A percentile compares a stretch with the other conserved stretches of the same genome.
These are phyloP conservation scores for Schizaphis graminum DNA, from an alignment of 2,888 invertebrate genomes.

Conservation along the genomic window DNA sequence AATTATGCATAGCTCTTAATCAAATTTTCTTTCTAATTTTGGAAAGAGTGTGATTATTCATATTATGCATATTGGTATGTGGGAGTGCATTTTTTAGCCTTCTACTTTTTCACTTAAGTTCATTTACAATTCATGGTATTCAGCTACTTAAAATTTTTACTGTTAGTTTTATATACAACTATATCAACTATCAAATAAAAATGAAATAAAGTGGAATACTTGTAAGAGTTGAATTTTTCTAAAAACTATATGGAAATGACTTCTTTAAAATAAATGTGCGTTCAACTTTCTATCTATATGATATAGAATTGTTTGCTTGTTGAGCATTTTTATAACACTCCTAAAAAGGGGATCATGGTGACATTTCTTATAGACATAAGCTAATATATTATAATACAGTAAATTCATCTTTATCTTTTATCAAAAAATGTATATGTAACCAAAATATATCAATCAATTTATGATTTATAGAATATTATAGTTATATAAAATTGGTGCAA, in stretches of 20 bases:
- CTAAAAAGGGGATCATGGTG: background rate
- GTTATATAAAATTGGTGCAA: background rate
- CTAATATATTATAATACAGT: background rate
- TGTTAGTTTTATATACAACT: background rate
- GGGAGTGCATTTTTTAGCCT: background rate
- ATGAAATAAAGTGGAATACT: background rate
- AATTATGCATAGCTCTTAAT: background rate
- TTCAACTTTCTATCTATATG: background rate
- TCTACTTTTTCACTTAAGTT: background rate
- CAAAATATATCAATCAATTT: background rate
- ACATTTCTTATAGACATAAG: background rate
- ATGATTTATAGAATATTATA: background rate
- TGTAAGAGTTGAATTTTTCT: background rate
- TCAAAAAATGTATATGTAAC: background rate
- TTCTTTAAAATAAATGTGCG: background rate
- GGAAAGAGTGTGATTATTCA: background rate
- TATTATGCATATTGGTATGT: background rate
- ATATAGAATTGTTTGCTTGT: background rate
- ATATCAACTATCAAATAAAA: background rate
- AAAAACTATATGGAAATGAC: background rate
- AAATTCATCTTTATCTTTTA: background rate
- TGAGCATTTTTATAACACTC: background rate
- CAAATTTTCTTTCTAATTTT: background rate
- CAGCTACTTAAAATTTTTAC: background rate
- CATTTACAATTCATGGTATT: background rate